phyloP scores from a whole-genome alignment of 2,888 invertebrate species.

The Villa cingulata region DNA sequence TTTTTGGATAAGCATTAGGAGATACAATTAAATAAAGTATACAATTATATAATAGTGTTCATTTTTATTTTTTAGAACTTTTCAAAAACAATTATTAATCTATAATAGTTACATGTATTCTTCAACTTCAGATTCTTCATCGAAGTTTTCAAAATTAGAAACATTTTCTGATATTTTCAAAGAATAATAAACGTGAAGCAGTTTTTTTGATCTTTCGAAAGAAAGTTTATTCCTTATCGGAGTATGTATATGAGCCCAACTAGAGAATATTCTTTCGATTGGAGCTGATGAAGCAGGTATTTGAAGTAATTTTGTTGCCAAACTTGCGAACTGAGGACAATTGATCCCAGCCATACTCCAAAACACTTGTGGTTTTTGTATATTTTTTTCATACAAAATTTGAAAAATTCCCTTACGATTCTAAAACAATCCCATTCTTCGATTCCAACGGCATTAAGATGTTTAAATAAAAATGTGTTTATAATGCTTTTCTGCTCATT shows the following conservation, averaged over 20 bases:
- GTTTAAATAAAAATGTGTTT: constrained; percentile 6
- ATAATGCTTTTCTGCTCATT: neutral
- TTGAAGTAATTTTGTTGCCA: constrained; percentile 15
- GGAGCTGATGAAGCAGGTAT: constrained; percentile 6
- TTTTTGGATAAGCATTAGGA: too few relatives aligned
- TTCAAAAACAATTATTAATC: too few relatives aligned
- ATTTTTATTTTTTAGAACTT: too few relatives aligned
- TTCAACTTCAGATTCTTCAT: too few relatives aligned
- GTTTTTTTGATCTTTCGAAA: constrained; percentile 4
- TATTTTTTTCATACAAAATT: neutral
- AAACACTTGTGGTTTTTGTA: constrained; percentile 2
- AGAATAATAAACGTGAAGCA: neutral
- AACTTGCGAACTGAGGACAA: constrained; percentile 15
- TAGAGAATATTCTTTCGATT: constrained; percentile 3
- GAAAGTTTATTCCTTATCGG: neutral
- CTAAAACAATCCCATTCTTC: too few relatives aligned
- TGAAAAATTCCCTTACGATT: too few relatives aligned
- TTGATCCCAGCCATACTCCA: constrained; percentile 5
- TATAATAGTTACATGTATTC: too few relatives aligned
- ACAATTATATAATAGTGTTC: too few relatives aligned
- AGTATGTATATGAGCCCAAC: constrained; percentile 1
- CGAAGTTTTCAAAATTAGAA: too few relatives aligned
- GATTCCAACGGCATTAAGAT: constrained; percentile 5
- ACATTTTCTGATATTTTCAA: too few relatives aligned
- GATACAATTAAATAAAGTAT: too few relatives aligned